Base-by-base conservation (phyloP, 1,140 invertebrate genomes). In the Drosophila varians region DNA sequence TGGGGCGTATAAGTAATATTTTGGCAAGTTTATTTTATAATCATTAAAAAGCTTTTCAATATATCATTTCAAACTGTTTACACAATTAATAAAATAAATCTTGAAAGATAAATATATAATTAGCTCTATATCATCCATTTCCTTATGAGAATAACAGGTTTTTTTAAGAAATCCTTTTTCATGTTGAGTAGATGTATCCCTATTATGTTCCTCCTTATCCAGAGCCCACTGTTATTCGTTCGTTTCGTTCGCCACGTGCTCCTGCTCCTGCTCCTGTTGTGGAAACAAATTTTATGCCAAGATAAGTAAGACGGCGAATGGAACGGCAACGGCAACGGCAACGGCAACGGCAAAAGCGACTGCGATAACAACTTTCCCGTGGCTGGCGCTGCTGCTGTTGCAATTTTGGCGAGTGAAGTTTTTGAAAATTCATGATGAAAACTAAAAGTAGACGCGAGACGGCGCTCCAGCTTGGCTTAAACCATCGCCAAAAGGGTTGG, bases 271-370 rank as follows among this genome's bases (percentile, higher is more conserved):
- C n/a, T n/a, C n/a, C n/a, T n/a, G 45, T 65, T 54, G 73, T 80
- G 80, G 72, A 87, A 86, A 80, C 80, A 86, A 86, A 86, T 86
- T 86, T 86, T 80, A 87, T 80, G 76, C 82, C 82, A 87, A 86
- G 80, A 86, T 86, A 86, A 86, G 82, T 76, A 36, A 45, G 60
- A 73, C 69, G 46, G 49, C 43, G 64, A 74, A 65, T 58, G 47
- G 51, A 55, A 62, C 69, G 14, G 62, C 26, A 38, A 68, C 49
- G 12, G 28, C 9, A 31, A 31, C 12, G 12, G 25, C 55, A 38
- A 68, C 62, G 12, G 28, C 9, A 31, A 31, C 12, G 12, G 25
- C 55, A 38, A 68, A 55, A 8, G 49, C 54, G 38, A 56, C 61
- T 47, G 78, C 78, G 68, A 64, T 71, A 61, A 55, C 56, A 72